phyloP scores from a whole-genome alignment of 1,140 invertebrate genomes.

The Euglossa dilemma region DNA sequence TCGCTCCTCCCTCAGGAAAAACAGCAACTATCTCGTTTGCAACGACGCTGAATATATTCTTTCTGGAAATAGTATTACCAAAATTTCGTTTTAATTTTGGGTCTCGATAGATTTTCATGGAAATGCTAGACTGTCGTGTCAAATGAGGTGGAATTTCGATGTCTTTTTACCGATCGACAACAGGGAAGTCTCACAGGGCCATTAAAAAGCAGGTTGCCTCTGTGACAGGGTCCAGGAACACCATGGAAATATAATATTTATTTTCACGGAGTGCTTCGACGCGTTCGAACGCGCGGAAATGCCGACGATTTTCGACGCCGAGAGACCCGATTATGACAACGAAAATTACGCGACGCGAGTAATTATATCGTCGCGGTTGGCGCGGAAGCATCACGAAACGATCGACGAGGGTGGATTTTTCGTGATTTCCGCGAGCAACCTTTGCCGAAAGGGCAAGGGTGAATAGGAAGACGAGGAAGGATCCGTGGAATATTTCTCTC shows the following conservation, averaged over 20 bases:
- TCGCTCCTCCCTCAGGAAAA: no score
- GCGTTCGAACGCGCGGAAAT: background rate
- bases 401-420: conserved; percentile 24
- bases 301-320: background rate
- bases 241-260: conserved; percentile 33
- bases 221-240: background rate
- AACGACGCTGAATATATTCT: no score
- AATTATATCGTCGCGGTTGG: background rate
- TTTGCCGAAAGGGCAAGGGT: background rate
- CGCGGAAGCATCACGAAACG: background rate
- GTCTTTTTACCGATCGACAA: background rate
- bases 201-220: conserved; percentile 1
- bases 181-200: background rate
- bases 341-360: background rate
- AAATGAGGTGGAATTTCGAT: background rate
- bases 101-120: no score
- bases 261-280: background rate
- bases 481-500: conserved; percentile 60
- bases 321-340: background rate
- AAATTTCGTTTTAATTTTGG: no score
- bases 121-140: no score
- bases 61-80: no score
- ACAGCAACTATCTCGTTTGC: no score
- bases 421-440: conserved; percentile 37
- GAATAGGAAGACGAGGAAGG: conserved; percentile 21